Evolutionary conservation across 1,140 invertebrate species (phyloP).

Genomic region (Belonocnema kinseyi): DNA sequence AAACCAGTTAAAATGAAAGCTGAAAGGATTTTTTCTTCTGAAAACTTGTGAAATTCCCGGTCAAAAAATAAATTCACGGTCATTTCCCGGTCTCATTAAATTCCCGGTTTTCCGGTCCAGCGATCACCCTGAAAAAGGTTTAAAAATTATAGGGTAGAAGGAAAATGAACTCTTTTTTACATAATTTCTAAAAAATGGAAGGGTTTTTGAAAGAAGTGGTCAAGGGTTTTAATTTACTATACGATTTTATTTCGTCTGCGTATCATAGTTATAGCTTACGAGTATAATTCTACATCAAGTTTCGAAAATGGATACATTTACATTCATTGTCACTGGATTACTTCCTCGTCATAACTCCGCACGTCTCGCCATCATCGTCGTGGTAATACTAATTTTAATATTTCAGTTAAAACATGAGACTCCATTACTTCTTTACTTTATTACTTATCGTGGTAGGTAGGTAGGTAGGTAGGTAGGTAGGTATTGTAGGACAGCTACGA

Average conservation of each 20-base stretch:
- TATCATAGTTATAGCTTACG: slow-evolving; percentile 77
- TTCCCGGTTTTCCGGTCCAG: no score
- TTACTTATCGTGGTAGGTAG: slow-evolving; percentile 71
- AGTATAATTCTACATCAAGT: slow-evolving; percentile 77
- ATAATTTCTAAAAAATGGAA: no score
- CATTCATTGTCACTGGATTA: slow-evolving; percentile 77
- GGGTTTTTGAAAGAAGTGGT: slow-evolving; percentile 46
- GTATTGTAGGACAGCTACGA: slow-evolving; percentile 74
- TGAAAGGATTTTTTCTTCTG: no score
- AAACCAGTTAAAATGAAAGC: no score
- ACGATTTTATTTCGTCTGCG: slow-evolving; percentile 76
- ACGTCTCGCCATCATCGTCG: slow-evolving; percentile 51
- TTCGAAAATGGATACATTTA: slow-evolving; percentile 77
- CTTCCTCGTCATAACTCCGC: slow-evolving; percentile 62
- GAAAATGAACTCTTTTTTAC: no score
- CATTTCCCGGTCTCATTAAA: no score
- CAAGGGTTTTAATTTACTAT: slow-evolving; percentile 68
- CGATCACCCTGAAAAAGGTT: no score
- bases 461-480: slow-evolving; percentile 70
- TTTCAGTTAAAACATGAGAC: slow-evolving; percentile 70
- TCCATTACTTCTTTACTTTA: slow-evolving; percentile 68
- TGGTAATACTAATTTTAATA: slow-evolving; percentile 73
- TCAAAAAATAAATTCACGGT: no score
- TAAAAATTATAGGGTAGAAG: no score
- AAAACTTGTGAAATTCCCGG: no score